Base-by-base conservation (phyloP, 2,888 invertebrate genomes). In the Drosophila lutescens region DNA sequence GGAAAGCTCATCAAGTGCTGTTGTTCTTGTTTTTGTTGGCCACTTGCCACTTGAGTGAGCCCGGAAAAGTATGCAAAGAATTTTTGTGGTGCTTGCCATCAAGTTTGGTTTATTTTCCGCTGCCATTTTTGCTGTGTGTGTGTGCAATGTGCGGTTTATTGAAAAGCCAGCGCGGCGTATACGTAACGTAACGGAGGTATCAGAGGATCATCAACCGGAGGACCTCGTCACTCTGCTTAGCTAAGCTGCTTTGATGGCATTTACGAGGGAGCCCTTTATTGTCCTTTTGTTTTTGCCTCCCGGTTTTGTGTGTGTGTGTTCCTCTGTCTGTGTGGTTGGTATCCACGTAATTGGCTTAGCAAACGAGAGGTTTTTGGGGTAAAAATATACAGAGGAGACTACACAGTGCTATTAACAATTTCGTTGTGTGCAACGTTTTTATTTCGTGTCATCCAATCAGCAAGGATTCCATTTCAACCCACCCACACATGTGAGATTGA, bases 251-350 rank as follows among this genome's bases (percentile, higher is more conserved):
- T 80, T 54, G 71, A 53, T 71, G 70, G 55, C 74, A 65, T 84
- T 84, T 84, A 84, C 80, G 84, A 77, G 71, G 76, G 68, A 71
- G 56, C 76, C 61, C 84, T 84, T 84, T 85, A 84, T 85, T 85
- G 82, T 84, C 80, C 82, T 80, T 84, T 82, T 82, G 82, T 75
- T 82, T 74, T 76, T 70, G 72, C 63, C 61, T 51, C 53, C 53
- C 36, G 47, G n/a, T 34, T 17, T 34, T 49, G 47, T 46, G 58
- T 41, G 58, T 59, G 26, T 30, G 30, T 30, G 30, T 23, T 23
- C 23, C 23, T 23, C 3, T 23, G 23, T 23, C 23, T 26, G 26
- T 26, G 26, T 8, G 30, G 30, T 30, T 30, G 30, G 30, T 65
- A 67, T 67, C 65, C 79, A 63, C 67, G 70, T 80, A 80, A 80